phyloP scores from a whole-genome alignment of 1,140 invertebrate genomes.

The Parapsyche elsis region DNA sequence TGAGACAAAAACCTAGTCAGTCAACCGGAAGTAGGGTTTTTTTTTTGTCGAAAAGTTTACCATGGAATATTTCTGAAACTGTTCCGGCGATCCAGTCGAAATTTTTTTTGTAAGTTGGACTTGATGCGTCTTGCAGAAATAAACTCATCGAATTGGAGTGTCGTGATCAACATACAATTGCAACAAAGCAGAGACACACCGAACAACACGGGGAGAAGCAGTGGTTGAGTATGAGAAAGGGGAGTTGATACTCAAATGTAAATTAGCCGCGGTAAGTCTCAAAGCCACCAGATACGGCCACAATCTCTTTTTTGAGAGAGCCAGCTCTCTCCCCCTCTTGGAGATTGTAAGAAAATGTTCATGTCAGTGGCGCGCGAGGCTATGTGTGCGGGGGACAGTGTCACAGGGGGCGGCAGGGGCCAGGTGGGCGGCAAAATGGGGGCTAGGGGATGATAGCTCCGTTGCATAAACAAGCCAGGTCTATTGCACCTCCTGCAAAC shows the following conservation, averaged over 20 bases:
- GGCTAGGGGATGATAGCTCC: conserved; percentile 9
- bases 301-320: background rate
- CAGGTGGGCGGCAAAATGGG: background rate
- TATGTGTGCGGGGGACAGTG: background rate
- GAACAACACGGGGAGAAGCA: background rate
- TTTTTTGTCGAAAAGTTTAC: too few species aligned
- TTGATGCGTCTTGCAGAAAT: too few species aligned
- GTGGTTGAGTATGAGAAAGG: background rate
- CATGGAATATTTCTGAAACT: too few species aligned
- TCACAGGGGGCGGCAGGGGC: background rate
- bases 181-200: background rate
- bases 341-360: conserved; percentile 24
- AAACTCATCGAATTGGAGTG: too few species aligned
- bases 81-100: too few species aligned
- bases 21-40: too few species aligned
- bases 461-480: conserved; percentile 47
- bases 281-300: background rate
- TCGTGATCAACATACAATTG: background rate
- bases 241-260: background rate
- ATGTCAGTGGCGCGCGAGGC: background rate
- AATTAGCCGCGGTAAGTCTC: conserved; percentile 10
- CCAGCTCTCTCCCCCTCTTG: background rate
- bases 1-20: too few species aligned
- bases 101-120: too few species aligned
- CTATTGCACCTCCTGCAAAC: conserved; percentile 22